Base-by-base conservation (phyloP, 2,888 invertebrate species). In the Chloroclysta siterata region DNA sequence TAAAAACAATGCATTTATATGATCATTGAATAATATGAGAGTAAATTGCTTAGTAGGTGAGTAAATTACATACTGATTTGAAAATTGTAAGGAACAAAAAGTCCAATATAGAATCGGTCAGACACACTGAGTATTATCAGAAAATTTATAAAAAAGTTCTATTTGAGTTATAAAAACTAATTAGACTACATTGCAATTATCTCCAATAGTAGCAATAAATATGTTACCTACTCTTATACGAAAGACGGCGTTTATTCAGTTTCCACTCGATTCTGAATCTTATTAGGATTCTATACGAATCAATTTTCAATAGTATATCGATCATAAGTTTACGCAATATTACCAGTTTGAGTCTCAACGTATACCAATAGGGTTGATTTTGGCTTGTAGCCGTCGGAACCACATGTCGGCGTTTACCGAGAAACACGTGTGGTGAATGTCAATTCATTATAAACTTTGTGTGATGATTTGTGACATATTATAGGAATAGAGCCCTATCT, bases 361-460 rank as follows among this genome's bases (percentile, higher is more conserved):
- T 56, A 62, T 14, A 53, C 63, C 51, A 48, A 56, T 66, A 80
- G 65, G 68, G 76, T 77, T 69, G 66, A 72, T 69, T 72, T 68
- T 80, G 13, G 66, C 50, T 71, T 72, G 73, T 11, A 65, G 66
- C 69, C 63, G 72, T 58, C 41, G 70, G 69, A 64, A 72, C 74
- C 73, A 74, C 77, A 74, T 79, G 80, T 78, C 77, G 76, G 74
- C 77, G 75, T 68, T 72, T 71, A 69, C 69, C 73, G 68, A 68
- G 74, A 72, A 77, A 78, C 92, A 91, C 90, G 90, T 92, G 92
- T 89, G 84, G 79, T 79, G 91, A 91, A 92, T 92, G 89, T 91
- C 92, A 92, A 91, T 92, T 90, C 89, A 91, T 92, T 91, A 92
- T 85, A 89, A 91, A 92, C 89, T 92, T 92, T 87, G 88, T 89